phyloP scores from a whole-genome alignment of 2,113 vertebrate species.

The Pavo muticus region DNA sequence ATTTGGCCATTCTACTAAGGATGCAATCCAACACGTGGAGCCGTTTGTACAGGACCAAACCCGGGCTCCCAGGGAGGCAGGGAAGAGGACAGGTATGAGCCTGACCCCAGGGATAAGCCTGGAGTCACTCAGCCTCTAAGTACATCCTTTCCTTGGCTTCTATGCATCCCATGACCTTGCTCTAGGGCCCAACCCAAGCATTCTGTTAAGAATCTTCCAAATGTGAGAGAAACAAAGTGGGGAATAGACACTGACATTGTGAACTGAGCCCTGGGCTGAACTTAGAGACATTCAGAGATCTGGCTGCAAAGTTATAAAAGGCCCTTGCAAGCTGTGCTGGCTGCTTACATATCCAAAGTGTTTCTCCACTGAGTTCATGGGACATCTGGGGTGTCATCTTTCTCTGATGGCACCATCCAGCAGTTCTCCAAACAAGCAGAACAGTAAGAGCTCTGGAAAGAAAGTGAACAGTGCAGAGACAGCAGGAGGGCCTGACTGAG shows the following conservation, averaged over 20 bases:
- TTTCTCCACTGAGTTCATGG: not conserved
- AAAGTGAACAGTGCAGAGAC: not conserved
- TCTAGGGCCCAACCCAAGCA: not conserved
- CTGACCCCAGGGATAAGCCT: not conserved
- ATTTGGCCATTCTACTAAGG: too few relatives aligned
- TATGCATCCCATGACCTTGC: not conserved
- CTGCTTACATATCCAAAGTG: not conserved
- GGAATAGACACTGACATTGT: not conserved
- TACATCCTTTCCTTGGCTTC: not conserved
- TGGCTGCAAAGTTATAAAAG: not conserved
- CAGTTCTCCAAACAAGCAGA: constrained; percentile 4
- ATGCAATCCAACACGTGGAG: not conserved
- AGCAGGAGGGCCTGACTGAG: not conserved
- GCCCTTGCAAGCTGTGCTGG: not conserved
- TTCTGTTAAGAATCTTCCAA: not conserved
- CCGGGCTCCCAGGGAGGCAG: not conserved
- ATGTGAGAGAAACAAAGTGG: not conserved
- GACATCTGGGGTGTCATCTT: not conserved
- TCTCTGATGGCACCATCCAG: not conserved
- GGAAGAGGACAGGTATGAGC: not conserved
- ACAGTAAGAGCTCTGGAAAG: not conserved
- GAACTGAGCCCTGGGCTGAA: not conserved
- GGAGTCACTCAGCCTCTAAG: not conserved
- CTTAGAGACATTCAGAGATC: not conserved
- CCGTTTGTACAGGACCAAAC: not conserved